These are phyloP conservation scores for Latrodectus hesperus DNA, from an alignment of 2,888 invertebrate genomes.

Conservation along the genomic window DNA sequence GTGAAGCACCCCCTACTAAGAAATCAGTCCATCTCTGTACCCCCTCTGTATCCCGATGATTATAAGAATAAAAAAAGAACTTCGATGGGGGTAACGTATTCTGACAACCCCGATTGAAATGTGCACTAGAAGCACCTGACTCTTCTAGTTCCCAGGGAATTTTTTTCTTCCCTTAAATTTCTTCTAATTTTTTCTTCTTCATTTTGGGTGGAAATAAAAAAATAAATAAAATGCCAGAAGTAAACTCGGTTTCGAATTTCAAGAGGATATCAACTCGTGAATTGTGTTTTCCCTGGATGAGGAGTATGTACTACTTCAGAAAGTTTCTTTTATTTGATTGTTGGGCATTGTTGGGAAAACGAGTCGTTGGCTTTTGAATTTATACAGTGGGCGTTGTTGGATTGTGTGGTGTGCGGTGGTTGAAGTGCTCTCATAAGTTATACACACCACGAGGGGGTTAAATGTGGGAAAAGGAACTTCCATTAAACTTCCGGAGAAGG, in stretches of 20 bases:
- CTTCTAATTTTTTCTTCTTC: neutral
- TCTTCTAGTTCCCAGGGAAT: conserved; percentile 44
- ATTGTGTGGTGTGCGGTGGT: neutral
- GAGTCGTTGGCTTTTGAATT: conserved; percentile 33
- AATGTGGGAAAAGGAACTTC: neutral
- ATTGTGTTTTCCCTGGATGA: conserved; percentile 1
- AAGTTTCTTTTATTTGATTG: conserved; percentile 33
- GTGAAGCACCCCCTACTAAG: conserved; percentile 54
- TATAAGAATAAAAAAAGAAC: conserved; percentile 41
- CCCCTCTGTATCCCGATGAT: conserved; percentile 29
- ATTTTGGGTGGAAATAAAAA: neutral
- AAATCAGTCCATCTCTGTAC: conserved; percentile 48
- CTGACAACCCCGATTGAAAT: conserved; percentile 22
- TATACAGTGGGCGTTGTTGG: conserved; percentile 47
- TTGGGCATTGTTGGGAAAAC: conserved; percentile 19
- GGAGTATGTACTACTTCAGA: neutral
- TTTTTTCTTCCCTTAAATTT: conserved; percentile 8
- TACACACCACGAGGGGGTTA: neutral
- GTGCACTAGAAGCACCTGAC: conserved; percentile 38
- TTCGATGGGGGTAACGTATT: conserved; percentile 25
- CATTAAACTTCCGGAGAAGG: neutral
- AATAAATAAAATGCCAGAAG: conserved; percentile 23
- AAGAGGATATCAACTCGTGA: conserved; percentile 43
- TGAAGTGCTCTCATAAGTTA: neutral
- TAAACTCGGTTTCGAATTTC: conserved; percentile 61